Conservation (phyloP, 2,113 vertebrate species). For the Ariopsis seemanni region DNA sequence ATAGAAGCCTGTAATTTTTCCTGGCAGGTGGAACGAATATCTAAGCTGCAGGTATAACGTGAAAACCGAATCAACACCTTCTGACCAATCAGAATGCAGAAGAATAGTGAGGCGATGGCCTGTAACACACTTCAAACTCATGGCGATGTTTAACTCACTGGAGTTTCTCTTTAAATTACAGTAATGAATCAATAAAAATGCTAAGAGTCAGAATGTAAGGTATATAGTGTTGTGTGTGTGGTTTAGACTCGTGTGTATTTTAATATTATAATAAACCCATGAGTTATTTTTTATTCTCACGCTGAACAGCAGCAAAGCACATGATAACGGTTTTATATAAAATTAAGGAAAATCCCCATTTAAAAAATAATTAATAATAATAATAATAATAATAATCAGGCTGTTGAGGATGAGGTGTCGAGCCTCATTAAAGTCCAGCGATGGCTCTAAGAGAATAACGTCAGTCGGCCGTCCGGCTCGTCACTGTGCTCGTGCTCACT, state of each 20-base stretch:
- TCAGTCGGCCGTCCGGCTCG: constrained; percentile 17
- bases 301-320: too few relatives aligned
- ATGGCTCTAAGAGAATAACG: constrained; percentile 27
- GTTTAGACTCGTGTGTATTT: neutral
- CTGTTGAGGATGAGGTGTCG: neutral
- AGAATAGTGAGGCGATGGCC: neutral
- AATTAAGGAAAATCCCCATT: neutral
- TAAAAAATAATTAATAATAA: neutral
- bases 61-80: neutral
- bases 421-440: neutral
- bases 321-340: neutral
- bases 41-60: neutral
- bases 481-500: constrained; percentile 34
- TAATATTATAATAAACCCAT: neutral
- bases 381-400: neutral
- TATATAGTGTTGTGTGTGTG: neutral
- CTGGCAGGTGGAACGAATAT: neutral
- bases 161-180: neutral
- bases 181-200: neutral
- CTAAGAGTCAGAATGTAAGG: neutral
- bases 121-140: neutral
- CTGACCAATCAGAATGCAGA: neutral
- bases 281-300: neutral
- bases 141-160: neutral
- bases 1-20: neutral